Evolutionary conservation across 2,113 vertebrate genomes (phyloP), one percentile per base, ranked within the genome.

Genomic region (Procavia capensis): DNA sequence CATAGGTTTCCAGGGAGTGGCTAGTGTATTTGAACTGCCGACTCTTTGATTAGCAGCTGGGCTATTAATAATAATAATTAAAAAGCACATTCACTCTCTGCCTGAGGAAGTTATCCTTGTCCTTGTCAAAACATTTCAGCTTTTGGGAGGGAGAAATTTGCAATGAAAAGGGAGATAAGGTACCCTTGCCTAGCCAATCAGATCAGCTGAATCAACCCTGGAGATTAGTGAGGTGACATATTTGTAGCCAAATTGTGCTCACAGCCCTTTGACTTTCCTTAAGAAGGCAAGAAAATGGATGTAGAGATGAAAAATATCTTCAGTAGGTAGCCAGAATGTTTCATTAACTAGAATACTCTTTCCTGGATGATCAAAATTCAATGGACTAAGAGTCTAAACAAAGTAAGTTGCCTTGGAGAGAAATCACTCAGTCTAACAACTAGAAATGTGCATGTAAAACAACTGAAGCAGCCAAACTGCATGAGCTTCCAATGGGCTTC

Each of bases 201-300:
- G 25, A 54, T 92, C 31, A 78, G 27, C 20, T 82, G 20, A 76
- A 57, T 91, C 57, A 45, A 47, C 27, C 41, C n/a, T 85, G 64
- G 86, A 88, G 36, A 59, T 90, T 70, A 81, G 22, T 47, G 31
- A 70, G 34, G 43, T 57, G 24, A 80, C 78, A 70, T 36, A 10
- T 63, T 63, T 81, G 20, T 43, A 88, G 45, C 24, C 31, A 96
- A 61, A 85, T 34, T 90, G 39, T 88, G 11, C 22, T 57, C 34
- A 19, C 47, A 88, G 6, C 20, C 75, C 59, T 20, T 14, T 17
- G 93, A 9, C 24, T 96, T 59, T 88, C 39, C 41, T 90, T 95
- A 78, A 17, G 17, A n/a, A 96, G 64, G 39, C 54, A 94, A 95
- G 29, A 81, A 94, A 41, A 78, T 81, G 16, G 29, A 81, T 93